These are phyloP conservation scores for Drosophila anomalata DNA, from an alignment of 2,888 invertebrate genomes.

Conservation along the genomic window DNA sequence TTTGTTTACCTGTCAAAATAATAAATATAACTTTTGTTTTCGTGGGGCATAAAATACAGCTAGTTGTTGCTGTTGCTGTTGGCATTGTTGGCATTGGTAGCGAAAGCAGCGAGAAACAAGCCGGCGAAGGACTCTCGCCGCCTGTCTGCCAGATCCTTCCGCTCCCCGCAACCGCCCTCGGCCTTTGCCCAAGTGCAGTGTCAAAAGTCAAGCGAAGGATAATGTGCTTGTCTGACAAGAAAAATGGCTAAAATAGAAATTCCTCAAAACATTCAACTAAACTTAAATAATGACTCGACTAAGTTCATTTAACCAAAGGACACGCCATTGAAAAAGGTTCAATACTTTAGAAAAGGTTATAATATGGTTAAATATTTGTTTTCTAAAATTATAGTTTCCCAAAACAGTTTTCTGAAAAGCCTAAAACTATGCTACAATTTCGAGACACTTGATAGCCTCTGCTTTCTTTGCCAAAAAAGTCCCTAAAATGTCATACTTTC, in stretches of 20 bases:
- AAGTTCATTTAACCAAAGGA: background rate
- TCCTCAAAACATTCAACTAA: conserved; percentile 8
- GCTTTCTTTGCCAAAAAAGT: background rate
- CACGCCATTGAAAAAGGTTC: background rate
- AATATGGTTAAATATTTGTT: too few species aligned
- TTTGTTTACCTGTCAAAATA: conserved; percentile 79
- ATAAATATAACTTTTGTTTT: conserved; percentile 79
- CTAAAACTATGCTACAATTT: conserved; percentile 40
- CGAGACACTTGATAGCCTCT: background rate
- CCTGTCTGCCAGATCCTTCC: conserved; percentile 48
- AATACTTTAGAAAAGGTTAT: background rate
- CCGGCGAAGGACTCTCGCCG: conserved; percentile 33
- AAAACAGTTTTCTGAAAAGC: conserved; percentile 13
- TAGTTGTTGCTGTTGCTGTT: conserved; percentile 42
- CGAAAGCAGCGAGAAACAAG: conserved; percentile 36
- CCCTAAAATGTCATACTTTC: background rate
- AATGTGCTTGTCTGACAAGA: conserved; percentile 45
- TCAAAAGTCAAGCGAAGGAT: conserved; percentile 61
- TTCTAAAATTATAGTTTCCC: too few species aligned
- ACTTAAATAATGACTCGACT: conserved; percentile 10
- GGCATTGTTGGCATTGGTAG: conserved; percentile 65
- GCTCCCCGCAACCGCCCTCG: conserved; percentile 33
- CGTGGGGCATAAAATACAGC: conserved; percentile 72
- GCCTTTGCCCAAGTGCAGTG: conserved; percentile 61
- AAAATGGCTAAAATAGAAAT: conserved; percentile 31